Percentiles rank a stretch among this genome's conserved stretches.
Evolutionary conservation across 2,113 vertebrate genomes (phyloP).

Genomic region (Nothobranchius kuhntae): DNA sequence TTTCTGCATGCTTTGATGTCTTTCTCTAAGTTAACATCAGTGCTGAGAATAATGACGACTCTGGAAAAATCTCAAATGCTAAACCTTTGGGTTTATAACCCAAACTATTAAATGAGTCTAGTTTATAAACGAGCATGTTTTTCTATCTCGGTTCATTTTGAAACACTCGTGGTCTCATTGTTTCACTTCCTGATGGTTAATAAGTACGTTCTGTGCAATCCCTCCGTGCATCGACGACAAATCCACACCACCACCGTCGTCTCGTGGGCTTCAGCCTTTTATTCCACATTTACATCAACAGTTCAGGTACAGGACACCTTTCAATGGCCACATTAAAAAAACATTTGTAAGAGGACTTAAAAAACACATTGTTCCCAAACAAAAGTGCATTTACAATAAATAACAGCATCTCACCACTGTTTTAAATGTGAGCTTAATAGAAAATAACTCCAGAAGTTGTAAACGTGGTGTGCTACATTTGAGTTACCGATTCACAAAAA

Average conservation of each 20-base stretch:
- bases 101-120: no score
- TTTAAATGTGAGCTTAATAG: constrained; percentile 7
- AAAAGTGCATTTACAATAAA: constrained; percentile 60
- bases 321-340: constrained; percentile 25
- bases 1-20: no score
- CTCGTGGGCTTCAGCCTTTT: constrained; percentile 32
- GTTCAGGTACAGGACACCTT: constrained; percentile 35
- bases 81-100: no score
- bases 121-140: no score
- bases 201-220: background rate
- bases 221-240: background rate
- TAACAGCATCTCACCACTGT: constrained; percentile 41
- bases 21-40: no score
- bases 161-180: background rate
- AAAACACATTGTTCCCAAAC: constrained; percentile 25
- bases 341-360: background rate
- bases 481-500: constrained; percentile 24
- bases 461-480: constrained; percentile 61
- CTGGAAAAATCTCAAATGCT: no score
- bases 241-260: background rate
- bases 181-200: background rate
- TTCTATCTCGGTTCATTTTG: no score
- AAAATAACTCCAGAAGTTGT: constrained; percentile 41
- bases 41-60: no score
- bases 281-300: constrained; percentile 56